Evolutionary conservation across 2,797 vertebrate genomes (phyloP).

Genomic region (Tenualosa thibaudeaui): DNA sequence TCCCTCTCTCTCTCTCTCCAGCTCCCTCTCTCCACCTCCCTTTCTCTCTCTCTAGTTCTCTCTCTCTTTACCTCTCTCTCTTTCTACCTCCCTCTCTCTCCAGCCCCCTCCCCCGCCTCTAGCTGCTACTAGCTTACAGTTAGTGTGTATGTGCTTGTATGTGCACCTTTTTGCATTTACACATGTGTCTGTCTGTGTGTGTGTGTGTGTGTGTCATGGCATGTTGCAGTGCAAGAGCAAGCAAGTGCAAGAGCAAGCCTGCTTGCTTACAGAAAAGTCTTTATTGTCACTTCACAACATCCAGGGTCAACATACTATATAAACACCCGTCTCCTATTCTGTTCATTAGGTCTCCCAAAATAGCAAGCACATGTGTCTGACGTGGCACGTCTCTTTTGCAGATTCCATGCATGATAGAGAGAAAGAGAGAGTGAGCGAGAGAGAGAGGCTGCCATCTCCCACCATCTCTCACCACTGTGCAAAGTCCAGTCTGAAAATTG

Average conservation of each 20-base stretch:
- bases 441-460: background rate
- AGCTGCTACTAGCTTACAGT: too few relatives aligned
- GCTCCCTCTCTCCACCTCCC: too few relatives aligned
- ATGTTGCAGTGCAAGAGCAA: background rate
- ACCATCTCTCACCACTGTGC: background rate
- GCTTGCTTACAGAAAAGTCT: background rate
- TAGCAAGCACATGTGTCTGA: background rate
- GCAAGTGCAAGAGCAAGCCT: too few relatives aligned
- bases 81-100: background rate
- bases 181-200: background rate
- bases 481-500: conserved; percentile 5
- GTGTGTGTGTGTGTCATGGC: background rate
- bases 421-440: background rate
- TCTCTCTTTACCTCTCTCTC: background rate
- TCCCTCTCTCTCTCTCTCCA: too few relatives aligned
- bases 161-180: too few relatives aligned
- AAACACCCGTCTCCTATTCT: background rate
- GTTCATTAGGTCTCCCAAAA: background rate
- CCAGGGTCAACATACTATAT: background rate
- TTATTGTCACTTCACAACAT: background rate
- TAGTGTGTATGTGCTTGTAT: background rate
- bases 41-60: too few relatives aligned
- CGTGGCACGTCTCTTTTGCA: background rate
- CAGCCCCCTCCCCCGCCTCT: background rate
- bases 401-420: background rate